These are phyloP conservation scores for Oryzias woworae DNA, from an alignment of 2,113 vertebrate genomes.

Conservation along the genomic window DNA sequence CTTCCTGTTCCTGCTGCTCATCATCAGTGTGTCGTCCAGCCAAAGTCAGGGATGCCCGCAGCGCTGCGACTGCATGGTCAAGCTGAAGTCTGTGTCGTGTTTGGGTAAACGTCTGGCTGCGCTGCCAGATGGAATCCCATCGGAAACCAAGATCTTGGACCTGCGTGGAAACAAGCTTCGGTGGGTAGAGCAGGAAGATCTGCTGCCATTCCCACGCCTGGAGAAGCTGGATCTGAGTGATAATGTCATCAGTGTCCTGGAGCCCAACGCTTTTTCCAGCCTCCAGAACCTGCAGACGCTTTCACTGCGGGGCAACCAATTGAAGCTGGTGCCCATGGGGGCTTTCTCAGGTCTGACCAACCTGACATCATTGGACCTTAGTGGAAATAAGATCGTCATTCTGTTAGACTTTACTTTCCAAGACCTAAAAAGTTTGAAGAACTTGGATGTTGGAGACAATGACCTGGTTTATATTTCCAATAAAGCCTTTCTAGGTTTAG, in stretches of 20 bases:
- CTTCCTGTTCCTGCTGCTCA: constrained; percentile 77
- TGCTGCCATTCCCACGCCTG: constrained; percentile 81
- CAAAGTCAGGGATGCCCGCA: constrained; percentile 83
- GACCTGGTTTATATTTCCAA: constrained; percentile 97
- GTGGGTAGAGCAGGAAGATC: constrained; percentile 89
- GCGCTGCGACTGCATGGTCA: constrained; percentile 86
- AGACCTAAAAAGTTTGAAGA: constrained; percentile 85
- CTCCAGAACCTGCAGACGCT: constrained; percentile 85
- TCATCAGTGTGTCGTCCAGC: constrained; percentile 45
- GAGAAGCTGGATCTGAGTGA: constrained; percentile 95
- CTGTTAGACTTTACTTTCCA: constrained; percentile 94
- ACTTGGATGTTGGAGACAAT: constrained; percentile 93
- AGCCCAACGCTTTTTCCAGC: constrained; percentile 90
- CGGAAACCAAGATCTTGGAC: constrained; percentile 87
- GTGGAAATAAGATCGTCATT: constrained; percentile 95
- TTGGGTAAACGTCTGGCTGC: constrained; percentile 86
- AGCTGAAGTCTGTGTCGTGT: constrained; percentile 83
- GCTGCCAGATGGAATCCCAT: constrained; percentile 89
- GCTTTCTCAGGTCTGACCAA: constrained; percentile 90
- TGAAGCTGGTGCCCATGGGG: constrained; percentile 91
- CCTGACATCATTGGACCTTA: constrained; percentile 92
- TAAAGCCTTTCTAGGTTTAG: constrained; percentile 89
- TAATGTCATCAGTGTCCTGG: constrained; percentile 90
- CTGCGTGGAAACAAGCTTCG: constrained; percentile 92
- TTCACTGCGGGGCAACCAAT: constrained; percentile 87